phyloP scores from a whole-genome alignment of 2,888 invertebrate species.

The Ormyrus thymus region DNA sequence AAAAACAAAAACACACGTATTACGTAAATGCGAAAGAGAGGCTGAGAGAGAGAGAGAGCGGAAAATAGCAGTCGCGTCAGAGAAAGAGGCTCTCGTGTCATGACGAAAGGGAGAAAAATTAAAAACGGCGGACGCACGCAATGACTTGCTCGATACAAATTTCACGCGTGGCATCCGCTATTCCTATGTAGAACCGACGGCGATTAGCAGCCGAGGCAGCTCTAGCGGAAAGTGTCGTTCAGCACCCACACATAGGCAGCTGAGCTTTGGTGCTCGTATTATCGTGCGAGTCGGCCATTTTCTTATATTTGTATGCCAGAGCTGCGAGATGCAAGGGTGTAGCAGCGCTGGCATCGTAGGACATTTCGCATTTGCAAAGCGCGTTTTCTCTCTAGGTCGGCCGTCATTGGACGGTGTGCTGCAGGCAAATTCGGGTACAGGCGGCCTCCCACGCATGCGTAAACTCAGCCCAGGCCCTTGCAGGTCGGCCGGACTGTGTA shows the following conservation, averaged over 20 bases:
- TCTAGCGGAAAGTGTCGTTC: too few relatives aligned
- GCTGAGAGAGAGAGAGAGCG: background rate
- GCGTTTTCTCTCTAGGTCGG: background rate
- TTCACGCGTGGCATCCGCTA: too few relatives aligned
- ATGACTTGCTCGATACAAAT: too few relatives aligned
- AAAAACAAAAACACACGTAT: background rate
- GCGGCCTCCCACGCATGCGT: background rate
- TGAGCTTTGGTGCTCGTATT: background rate
- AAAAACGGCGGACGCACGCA: too few relatives aligned
- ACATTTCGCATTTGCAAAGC: background rate
- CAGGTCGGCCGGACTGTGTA: too few relatives aligned
- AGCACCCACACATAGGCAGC: too few relatives aligned
- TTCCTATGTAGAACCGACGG: too few relatives aligned
- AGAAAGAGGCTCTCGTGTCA: too few relatives aligned
- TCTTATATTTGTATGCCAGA: conserved; percentile 29
- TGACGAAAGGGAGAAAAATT: too few relatives aligned
- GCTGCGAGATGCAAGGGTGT: conserved; percentile 4
- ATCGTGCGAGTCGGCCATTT: conserved; percentile 39
- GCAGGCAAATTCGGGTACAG: conserved; percentile 15
- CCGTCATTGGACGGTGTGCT: background rate
- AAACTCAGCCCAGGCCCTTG: too few relatives aligned
- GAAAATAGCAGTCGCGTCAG: too few relatives aligned
- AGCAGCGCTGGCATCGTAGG: background rate
- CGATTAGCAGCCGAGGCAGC: too few relatives aligned
- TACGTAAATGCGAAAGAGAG: conserved; percentile 2